phyloP scores from a whole-genome alignment of 92 coral and sea anemone species.

The Meandrina meandrites region DNA sequence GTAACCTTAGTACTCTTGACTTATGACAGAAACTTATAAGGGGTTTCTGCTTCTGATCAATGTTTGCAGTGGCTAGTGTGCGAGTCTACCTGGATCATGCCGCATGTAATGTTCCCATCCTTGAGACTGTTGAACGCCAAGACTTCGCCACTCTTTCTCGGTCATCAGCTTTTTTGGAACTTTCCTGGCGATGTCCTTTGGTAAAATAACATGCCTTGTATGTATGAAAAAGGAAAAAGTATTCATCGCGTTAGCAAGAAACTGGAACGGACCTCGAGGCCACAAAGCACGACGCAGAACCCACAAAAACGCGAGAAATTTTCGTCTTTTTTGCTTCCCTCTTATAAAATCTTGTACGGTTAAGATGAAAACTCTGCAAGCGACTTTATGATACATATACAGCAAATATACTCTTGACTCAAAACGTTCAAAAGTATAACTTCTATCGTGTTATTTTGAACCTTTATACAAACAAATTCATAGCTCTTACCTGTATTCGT shows the following conservation, averaged over 20 bases:
- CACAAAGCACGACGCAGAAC: background rate
- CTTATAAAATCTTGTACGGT: background rate
- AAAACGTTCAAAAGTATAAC: background rate
- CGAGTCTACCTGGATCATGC: slow-evolving; percentile 82
- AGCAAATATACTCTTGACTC: background rate
- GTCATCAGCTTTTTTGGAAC: slow-evolving; percentile 73
- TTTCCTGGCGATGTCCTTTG: slow-evolving; percentile 67
- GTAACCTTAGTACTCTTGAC: too few species aligned
- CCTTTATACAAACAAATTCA: background rate
- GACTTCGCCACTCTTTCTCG: slow-evolving; percentile 77
- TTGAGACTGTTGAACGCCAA: slow-evolving; percentile 84
- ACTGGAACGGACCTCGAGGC: background rate
- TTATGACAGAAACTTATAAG: too few species aligned
- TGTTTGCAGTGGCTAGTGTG: too few species aligned
- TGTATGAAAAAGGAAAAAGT: background rate
- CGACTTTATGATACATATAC: background rate
- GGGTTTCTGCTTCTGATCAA: too few species aligned
- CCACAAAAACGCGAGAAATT: background rate
- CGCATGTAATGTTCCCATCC: slow-evolving; percentile 88
- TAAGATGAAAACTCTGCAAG: background rate
- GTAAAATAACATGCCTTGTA: slow-evolving; percentile 83
- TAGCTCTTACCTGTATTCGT: slow-evolving; percentile 73
- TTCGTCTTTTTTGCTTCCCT: background rate
- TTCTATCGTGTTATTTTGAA: background rate
- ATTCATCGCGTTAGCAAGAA: background rate